Percentiles rank a stretch among this genome's conserved stretches.
Conservation (phyloP, 2,113 vertebrate genomes). For the Gymnogyps californianus region DNA sequence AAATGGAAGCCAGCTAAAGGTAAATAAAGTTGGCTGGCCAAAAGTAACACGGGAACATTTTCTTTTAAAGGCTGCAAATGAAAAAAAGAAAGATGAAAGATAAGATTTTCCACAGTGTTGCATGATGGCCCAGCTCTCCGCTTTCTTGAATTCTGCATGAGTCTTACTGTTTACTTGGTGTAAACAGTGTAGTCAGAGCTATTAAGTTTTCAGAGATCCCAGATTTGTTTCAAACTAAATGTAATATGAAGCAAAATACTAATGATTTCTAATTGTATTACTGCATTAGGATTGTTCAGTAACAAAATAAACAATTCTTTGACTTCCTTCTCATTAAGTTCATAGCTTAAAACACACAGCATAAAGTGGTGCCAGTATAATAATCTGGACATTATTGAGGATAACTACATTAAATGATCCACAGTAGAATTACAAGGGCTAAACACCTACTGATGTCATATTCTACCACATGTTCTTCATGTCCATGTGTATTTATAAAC, state of each 20-base stretch:
- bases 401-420: neutral
- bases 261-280: neutral
- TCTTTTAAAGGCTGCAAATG: neutral
- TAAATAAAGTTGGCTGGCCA: neutral
- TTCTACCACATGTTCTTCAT: neutral
- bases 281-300: neutral
- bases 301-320: neutral
- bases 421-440: neutral
- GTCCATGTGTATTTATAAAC: neutral
- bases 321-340: neutral
- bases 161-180: neutral
- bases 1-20: neutral
- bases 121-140: neutral
- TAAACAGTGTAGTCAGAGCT: neutral
- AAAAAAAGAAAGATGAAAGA: neutral
- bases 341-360: neutral
- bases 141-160: neutral
- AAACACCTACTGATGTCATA: neutral
- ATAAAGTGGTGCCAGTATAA: neutral
- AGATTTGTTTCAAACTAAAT: neutral
- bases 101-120: neutral
- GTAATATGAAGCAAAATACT: neutral
- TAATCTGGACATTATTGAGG: neutral
- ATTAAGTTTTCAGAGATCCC: neutral
- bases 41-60: neutral